Evolutionary conservation across 2,113 vertebrate species (phyloP).

Genomic region (Anarrhichthys ocellatus): DNA sequence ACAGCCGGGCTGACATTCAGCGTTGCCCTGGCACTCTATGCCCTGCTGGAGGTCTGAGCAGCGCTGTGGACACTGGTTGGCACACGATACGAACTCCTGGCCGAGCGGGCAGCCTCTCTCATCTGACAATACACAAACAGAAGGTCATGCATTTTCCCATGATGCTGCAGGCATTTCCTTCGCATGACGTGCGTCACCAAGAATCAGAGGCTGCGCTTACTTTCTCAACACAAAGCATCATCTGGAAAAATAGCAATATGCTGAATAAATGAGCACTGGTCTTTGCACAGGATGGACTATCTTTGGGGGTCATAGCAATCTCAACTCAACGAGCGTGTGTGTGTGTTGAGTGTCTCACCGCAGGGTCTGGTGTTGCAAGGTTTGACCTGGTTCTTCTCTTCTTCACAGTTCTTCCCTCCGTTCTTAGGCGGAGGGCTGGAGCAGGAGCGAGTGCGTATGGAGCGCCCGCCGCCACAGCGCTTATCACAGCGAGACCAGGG

Average conservation of each 20-base stretch:
- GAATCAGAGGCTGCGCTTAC: constrained; percentile 3
- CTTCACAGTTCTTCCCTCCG: constrained; percentile 85
- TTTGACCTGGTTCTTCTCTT: constrained; percentile 88
- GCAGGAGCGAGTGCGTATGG: constrained; percentile 88
- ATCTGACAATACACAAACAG: constrained; percentile 70
- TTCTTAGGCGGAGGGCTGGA: constrained; percentile 93
- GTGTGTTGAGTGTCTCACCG: constrained; percentile 77
- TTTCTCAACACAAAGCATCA: constrained; percentile 1
- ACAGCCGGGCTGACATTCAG: constrained; percentile 86
- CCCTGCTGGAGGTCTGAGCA: constrained; percentile 91
- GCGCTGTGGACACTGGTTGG: constrained; percentile 86
- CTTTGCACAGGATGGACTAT: not conserved
- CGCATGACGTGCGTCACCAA: not conserved
- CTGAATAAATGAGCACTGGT: constrained; percentile 8
- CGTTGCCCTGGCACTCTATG: constrained; percentile 79
- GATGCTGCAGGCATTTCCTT: constrained; percentile 13
- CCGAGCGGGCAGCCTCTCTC: constrained; percentile 82
- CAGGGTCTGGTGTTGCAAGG: constrained; percentile 89
- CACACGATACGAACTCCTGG: constrained; percentile 84
- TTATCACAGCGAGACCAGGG: constrained; percentile 91
- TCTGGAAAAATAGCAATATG: not conserved
- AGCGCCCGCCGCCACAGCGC: constrained; percentile 86
- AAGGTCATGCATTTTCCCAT: constrained; percentile 38
- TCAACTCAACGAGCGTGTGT: not conserved
- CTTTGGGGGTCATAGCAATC: not conserved